A percentile compares a stretch with the other conserved stretches of the same genome.
Conservation (phyloP, 2,113 vertebrate genomes). For the Podarcis cretensis region DNA sequence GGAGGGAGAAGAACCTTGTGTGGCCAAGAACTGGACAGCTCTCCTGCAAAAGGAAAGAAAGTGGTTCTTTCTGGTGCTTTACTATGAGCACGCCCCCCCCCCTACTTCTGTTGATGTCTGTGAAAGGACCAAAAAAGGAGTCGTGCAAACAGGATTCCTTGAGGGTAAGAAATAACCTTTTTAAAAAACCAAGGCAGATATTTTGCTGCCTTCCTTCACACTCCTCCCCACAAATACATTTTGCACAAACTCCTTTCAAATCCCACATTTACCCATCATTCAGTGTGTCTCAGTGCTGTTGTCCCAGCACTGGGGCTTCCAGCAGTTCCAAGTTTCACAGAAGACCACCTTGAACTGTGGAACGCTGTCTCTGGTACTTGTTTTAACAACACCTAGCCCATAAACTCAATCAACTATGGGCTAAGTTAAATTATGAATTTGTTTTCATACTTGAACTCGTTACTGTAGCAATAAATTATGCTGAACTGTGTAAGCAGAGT, state of each 20-base stretch:
- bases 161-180: background rate
- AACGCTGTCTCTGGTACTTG: background rate
- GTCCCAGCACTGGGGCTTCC: background rate
- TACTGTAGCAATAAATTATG: conserved; percentile 66
- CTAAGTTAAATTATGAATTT: background rate
- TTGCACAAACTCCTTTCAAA: background rate
- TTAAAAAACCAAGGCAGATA: background rate
- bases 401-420: background rate
- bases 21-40: background rate
- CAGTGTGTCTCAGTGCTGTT: background rate
- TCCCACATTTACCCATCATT: background rate
- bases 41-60: background rate
- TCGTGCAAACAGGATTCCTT: background rate
- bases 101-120: no score
- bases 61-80: background rate
- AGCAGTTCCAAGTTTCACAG: background rate
- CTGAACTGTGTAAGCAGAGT: conserved; percentile 14
- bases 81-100: background rate
- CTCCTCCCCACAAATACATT: no score
- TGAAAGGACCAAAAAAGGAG: background rate
- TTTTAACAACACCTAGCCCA: background rate
- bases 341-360: background rate
- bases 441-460: conserved; percentile 46
- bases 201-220: background rate
- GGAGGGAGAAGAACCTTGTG: background rate